Percentiles rank a stretch among this genome's conserved stretches.
Evolutionary conservation across 2,113 vertebrate genomes (phyloP).

Genomic region (Candoia aspera): DNA sequence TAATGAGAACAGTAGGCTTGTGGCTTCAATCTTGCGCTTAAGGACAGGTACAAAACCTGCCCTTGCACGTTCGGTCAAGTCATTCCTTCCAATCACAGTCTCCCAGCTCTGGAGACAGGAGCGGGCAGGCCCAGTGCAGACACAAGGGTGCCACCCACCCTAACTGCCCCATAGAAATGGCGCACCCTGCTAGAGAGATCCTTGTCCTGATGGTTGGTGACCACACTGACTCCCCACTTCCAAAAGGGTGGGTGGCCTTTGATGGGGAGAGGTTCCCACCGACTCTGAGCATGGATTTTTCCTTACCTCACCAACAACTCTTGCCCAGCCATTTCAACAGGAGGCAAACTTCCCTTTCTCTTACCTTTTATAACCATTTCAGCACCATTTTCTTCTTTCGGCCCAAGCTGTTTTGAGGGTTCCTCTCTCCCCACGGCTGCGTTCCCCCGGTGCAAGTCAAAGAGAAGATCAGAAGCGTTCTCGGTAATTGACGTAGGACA

Average conservation of each 20-base stretch:
- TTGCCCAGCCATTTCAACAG: background rate
- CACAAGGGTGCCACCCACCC: background rate
- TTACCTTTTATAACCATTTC: slow-evolving; percentile 66
- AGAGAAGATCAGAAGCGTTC: slow-evolving; percentile 60
- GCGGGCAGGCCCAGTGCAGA: background rate
- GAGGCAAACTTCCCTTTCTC: background rate
- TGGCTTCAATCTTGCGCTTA: background rate
- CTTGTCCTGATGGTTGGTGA: no score
- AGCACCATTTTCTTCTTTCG: slow-evolving; percentile 52
- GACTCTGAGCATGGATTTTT: background rate
- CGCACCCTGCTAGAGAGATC: background rate
- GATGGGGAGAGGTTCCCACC: background rate
- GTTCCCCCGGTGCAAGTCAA: slow-evolving; percentile 63
- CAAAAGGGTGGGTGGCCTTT: no score
- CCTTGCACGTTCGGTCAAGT: background rate
- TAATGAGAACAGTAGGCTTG: background rate
- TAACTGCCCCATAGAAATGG: background rate
- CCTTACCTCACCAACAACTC: background rate
- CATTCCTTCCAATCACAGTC: background rate
- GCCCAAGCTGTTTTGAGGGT: slow-evolving; percentile 44
- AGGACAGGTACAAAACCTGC: background rate
- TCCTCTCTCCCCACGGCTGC: slow-evolving; percentile 61
- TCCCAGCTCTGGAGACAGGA: no score
- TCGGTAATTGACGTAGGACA: slow-evolving; percentile 56
- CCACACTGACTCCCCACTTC: background rate